phyloP scores from a whole-genome alignment of 2,797 vertebrate genomes.

The Crenuchus spilurus region DNA sequence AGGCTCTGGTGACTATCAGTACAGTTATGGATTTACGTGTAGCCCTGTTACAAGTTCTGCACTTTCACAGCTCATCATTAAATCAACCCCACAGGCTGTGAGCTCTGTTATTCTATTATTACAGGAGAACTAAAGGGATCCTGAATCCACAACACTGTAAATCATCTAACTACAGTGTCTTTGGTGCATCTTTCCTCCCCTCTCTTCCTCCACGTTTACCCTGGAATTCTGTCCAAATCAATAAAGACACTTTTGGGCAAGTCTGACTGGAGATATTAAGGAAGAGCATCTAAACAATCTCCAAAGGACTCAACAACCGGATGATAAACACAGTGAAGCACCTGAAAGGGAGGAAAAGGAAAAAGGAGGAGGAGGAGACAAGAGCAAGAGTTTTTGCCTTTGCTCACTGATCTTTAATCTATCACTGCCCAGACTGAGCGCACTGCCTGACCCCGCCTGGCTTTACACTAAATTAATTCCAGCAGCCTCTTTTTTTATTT shows the following conservation, averaged over 20 bases:
- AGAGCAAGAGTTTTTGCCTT: slow-evolving; percentile 65
- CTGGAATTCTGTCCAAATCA: slow-evolving; percentile 62
- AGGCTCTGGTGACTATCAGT: slow-evolving; percentile 41
- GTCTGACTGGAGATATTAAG: slow-evolving; percentile 22
- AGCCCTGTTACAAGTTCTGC: slow-evolving; percentile 56
- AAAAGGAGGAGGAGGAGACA: slow-evolving; percentile 56
- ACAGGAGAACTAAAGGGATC: slow-evolving; percentile 66
- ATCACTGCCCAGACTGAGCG: slow-evolving; percentile 70
- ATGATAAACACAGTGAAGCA: not conserved
- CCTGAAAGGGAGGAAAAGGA: slow-evolving; percentile 52
- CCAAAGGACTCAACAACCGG: slow-evolving; percentile 52
- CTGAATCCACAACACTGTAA: slow-evolving; percentile 67
- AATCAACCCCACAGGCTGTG: slow-evolving; percentile 68
- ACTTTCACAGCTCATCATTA: slow-evolving; percentile 63
- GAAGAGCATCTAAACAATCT: slow-evolving; percentile 30
- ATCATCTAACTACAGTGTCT: slow-evolving; percentile 64
- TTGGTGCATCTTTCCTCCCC: slow-evolving; percentile 45
- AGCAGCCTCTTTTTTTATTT: slow-evolving; percentile 73
- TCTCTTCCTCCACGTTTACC: slow-evolving; percentile 55
- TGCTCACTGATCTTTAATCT: slow-evolving; percentile 74
- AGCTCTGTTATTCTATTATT: slow-evolving; percentile 69
- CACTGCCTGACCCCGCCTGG: slow-evolving; percentile 69
- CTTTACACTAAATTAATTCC: slow-evolving; percentile 75
- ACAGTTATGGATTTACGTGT: slow-evolving; percentile 57
- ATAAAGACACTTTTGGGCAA: slow-evolving; percentile 58